Conservation (phyloP, 2,797 vertebrate genomes). For the Megaceryle alcyon region DNA sequence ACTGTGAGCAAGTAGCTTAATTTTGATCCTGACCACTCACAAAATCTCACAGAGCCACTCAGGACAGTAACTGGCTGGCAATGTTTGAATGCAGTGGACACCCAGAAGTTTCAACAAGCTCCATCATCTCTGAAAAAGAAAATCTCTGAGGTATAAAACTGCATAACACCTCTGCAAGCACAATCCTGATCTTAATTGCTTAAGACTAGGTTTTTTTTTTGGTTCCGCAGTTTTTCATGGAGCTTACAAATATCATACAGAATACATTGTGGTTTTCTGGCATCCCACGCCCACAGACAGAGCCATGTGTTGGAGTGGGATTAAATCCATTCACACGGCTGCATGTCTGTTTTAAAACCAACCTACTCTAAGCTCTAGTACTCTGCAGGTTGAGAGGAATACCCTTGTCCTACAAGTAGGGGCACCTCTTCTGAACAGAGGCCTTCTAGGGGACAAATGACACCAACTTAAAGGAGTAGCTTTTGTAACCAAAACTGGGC, state of each 20-base stretch:
- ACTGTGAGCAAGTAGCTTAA: background rate
- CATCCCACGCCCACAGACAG: background rate
- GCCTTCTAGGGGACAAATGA: background rate
- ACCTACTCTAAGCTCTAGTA: background rate
- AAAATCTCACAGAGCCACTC: background rate
- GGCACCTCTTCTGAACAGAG: background rate
- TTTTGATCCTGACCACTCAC: background rate
- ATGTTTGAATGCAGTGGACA: background rate
- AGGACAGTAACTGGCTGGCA: rapidly evolving
- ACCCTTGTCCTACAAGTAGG: background rate
- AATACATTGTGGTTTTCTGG: slow-evolving; percentile 29
- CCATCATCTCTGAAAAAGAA: background rate
- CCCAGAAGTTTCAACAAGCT: background rate
- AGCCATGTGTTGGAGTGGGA: background rate
- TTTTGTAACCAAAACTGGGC: slow-evolving; percentile 1
- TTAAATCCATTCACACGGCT: slow-evolving; percentile 23
- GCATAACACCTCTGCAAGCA: background rate
- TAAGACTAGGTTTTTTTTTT: background rate
- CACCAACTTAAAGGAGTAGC: background rate
- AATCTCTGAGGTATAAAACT: background rate
- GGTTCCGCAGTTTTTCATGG: background rate
- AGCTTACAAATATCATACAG: slow-evolving; percentile 6
- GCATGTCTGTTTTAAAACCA: background rate
- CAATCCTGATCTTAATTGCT: background rate
- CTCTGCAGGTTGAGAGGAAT: background rate